Evolutionary conservation across 2,797 vertebrate genomes (phyloP), one percentile per base, ranked within the genome.

Genomic region (Epinephelus malabaricus): DNA sequence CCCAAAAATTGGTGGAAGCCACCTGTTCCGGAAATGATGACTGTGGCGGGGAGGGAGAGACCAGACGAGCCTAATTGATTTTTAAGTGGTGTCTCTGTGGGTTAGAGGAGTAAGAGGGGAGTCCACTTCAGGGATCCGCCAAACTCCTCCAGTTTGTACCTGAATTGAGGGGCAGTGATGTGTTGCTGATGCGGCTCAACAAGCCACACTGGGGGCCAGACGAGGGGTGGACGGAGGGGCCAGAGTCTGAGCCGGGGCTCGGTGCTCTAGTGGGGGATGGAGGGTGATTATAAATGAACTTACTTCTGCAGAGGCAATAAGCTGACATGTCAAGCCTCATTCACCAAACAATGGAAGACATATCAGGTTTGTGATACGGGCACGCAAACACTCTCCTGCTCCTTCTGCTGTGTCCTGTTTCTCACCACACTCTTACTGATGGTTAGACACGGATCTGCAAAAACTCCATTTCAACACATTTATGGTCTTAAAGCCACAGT

Each of bases 31-130:
- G 30, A 23, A 76, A 75, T 58, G 27, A 69, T 45, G 58, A 63
- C 76, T 51, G 40, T 3, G 59, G 38, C 38, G 6, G 40, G 19
- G 64, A 76, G 68, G 30, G 73, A 55, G 66, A 62, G 71, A 74
- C 72, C n/a, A 74, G 82, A 75, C 46, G 73, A 78, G 73, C 72
- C 92, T 96, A 95, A 96, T 94, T 96, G 95, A 95, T 96, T 96
- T 95, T 94, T 94, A 96, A 96, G 93, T 94, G 94, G 89, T 86
- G 90, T 92, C 92, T 92, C 90, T 76, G 92, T 86, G 89, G 93
- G 92, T 89, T 83, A 73, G 80, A 84, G 40, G 73, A 82, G 86
- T 73, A 73, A 75, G 78, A 84, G 82, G 81, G 86, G 87, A 84
- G 83, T 86, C 86, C 90, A 91, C 90, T 91, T 88, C 88, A 92